Conservation (phyloP, 2,888 invertebrate genomes). For the Dolichopus griseipennis region DNA sequence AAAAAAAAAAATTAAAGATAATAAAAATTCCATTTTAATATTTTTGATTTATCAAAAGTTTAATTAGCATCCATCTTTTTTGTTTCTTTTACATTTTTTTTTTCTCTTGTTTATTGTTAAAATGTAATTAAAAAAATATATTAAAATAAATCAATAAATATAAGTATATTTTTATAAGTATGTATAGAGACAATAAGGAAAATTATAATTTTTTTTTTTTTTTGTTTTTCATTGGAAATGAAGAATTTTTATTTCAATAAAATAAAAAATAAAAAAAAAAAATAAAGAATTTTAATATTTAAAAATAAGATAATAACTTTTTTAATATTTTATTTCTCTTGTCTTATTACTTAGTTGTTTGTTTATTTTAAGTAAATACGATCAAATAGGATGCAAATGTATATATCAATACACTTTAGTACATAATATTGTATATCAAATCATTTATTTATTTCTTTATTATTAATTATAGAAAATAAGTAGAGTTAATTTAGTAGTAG, state of each 20-base stretch:
- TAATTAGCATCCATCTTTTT: too few relatives aligned
- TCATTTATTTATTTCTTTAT: too few relatives aligned
- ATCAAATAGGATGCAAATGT: background rate
- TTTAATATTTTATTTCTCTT: background rate
- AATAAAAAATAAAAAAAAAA: background rate
- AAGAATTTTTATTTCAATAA: background rate
- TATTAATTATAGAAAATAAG: too few relatives aligned
- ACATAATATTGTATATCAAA: too few relatives aligned
- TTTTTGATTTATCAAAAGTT: background rate
- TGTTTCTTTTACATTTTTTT: background rate
- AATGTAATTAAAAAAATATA: background rate
- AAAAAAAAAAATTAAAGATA: background rate
- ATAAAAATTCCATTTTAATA: background rate
- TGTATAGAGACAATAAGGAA: background rate
- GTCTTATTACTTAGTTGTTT: too few relatives aligned
- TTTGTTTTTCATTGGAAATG: background rate
- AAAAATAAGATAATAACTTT: background rate
- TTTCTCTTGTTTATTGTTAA: background rate
- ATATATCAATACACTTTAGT: too few relatives aligned
- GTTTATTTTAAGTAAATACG: background rate
- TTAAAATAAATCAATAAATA: background rate
- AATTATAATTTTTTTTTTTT: background rate
- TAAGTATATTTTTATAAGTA: background rate
- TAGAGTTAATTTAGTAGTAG: too few relatives aligned
- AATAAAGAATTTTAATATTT: background rate